A percentile compares a stretch with the other conserved stretches of the same genome.
phyloP scores from a whole-genome alignment of 1,140 invertebrate genomes.

The Hormaphis cornu region DNA sequence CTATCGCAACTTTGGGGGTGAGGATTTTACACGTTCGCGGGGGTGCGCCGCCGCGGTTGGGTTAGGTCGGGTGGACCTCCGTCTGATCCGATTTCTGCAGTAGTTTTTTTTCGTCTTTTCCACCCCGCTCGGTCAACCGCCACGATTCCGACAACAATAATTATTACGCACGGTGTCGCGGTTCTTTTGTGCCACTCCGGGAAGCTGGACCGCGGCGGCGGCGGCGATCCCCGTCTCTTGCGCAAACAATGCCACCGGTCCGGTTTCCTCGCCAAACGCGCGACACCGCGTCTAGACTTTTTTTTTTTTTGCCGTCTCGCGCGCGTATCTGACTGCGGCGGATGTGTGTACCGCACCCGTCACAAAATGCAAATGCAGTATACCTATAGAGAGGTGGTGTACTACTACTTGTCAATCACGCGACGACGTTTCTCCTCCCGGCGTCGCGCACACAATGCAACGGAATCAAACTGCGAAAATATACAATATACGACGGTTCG shows the following conservation, averaged over 20 bases:
- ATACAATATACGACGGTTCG: not conserved
- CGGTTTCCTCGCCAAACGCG: constrained; percentile 9
- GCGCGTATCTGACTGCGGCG: not conserved
- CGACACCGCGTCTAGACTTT: not conserved
- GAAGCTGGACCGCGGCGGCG: constrained; percentile 14
- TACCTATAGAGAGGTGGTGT: no score
- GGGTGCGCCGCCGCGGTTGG: no score
- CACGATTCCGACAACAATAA: not conserved
- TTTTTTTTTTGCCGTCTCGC: no score
- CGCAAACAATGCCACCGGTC: constrained; percentile 18
- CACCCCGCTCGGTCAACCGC: constrained; percentile 14
- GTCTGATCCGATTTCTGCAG: not conserved
- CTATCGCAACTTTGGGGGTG: no score
- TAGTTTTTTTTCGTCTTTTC: not conserved
- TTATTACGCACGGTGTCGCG: constrained; percentile 19
- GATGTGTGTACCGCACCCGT: not conserved
- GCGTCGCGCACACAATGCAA: not conserved
- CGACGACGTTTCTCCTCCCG: no score
- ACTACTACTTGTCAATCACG: constrained; percentile 33
- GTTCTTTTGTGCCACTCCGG: not conserved
- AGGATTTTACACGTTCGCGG: no score
- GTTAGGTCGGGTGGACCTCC: no score
- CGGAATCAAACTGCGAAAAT: not conserved
- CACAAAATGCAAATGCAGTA: constrained; percentile 27
- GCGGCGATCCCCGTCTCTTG: constrained; percentile 2